These are phyloP conservation scores for Drymonia ruficornis DNA, from an alignment of 2,888 invertebrate genomes.

Conservation along the genomic window DNA sequence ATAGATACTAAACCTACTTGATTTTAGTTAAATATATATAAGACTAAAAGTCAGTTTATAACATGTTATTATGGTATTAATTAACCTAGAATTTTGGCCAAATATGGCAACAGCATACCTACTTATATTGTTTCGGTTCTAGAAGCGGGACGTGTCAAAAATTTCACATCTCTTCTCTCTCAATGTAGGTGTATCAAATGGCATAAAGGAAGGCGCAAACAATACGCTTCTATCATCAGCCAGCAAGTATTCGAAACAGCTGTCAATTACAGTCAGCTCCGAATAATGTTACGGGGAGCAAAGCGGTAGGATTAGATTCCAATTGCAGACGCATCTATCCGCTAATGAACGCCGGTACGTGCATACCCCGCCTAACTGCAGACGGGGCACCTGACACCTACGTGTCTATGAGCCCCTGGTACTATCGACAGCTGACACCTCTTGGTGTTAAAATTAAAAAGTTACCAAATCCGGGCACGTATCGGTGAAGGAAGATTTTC, in stretches of 20 bases:
- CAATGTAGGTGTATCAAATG: neutral
- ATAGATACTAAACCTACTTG: no score
- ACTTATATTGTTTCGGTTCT: no score
- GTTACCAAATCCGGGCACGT: slow-evolving; percentile 34
- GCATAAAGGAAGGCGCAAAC: slow-evolving; percentile 7
- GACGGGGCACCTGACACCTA: slow-evolving; percentile 50
- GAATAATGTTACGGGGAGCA: slow-evolving; percentile 50
- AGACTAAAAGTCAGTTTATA: slow-evolving; percentile 5
- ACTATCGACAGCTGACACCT: slow-evolving; percentile 20
- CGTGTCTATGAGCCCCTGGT: slow-evolving; percentile 39
- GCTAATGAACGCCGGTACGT: slow-evolving; percentile 65
- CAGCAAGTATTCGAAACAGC: slow-evolving; percentile 52
- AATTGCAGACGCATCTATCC: slow-evolving; percentile 67
- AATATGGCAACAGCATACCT: no score
- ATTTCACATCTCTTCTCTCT: neutral
- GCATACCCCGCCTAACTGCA: slow-evolving; percentile 46
- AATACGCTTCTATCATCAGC: slow-evolving; percentile 18
- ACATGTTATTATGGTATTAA: no score
- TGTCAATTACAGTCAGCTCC: slow-evolving; percentile 56
- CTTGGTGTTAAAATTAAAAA: slow-evolving; percentile 38
- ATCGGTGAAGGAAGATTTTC: slow-evolving; percentile 5
- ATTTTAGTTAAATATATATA: no score
- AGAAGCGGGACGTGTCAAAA: slow-evolving; percentile 15
- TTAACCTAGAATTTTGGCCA: no score
- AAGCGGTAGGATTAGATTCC: slow-evolving; percentile 70